phyloP scores from a whole-genome alignment of 2,113 vertebrate genomes.

The Canis aureus region DNA sequence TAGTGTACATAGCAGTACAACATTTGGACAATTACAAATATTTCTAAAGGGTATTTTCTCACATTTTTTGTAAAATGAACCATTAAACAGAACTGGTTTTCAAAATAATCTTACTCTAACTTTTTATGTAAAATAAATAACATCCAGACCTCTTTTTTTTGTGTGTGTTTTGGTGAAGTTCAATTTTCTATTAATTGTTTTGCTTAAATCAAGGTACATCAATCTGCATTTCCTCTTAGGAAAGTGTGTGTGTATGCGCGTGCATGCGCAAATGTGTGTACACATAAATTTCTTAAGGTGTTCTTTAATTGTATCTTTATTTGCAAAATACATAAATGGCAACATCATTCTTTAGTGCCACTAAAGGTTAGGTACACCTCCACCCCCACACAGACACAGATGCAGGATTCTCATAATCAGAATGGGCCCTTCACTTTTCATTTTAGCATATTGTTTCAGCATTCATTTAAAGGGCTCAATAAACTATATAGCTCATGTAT shows the following conservation, averaged over 20 bases:
- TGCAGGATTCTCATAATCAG: conserved; percentile 32
- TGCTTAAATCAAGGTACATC: conserved; percentile 22
- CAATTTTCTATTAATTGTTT: conserved; percentile 54
- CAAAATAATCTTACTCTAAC: conserved; percentile 46
- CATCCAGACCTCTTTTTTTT: not conserved
- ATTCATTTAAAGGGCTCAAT: conserved; percentile 1
- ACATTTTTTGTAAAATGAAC: conserved; percentile 36
- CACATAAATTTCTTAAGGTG: not conserved
- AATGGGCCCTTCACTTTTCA: conserved; percentile 26
- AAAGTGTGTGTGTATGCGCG: not conserved
- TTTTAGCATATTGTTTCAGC: conserved; percentile 60
- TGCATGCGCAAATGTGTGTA: not conserved
- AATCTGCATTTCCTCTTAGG: conserved; percentile 5
- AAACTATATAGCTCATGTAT: conserved; percentile 28
- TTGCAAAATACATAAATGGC: conserved; percentile 59
- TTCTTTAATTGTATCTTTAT: conserved; percentile 60
- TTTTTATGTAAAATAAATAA: conserved; percentile 47
- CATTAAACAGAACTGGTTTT: conserved; percentile 32
- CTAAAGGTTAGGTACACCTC: not conserved
- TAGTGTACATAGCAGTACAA: not conserved
- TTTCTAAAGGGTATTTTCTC: not conserved
- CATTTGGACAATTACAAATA: conserved; percentile 18
- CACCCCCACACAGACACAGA: not conserved
- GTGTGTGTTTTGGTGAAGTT: not conserved
- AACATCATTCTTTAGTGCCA: conserved; percentile 37